Percentiles rank a stretch among this genome's conserved stretches.
Evolutionary conservation across 2,797 vertebrate genomes (phyloP).

Genomic region (Etheostoma nigrum): DNA sequence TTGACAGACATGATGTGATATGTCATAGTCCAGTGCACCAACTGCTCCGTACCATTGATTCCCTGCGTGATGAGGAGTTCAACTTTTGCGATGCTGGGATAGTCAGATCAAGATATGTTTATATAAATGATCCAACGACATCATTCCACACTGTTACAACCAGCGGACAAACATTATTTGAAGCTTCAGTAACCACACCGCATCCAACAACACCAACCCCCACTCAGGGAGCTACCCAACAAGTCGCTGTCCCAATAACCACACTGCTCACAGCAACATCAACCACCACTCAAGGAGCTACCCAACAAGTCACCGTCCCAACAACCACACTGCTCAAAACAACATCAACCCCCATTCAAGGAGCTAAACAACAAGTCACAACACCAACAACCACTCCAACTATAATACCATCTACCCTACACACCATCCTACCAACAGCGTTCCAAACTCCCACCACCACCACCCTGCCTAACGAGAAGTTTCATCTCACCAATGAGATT

Average conservation of each 20-base stretch:
- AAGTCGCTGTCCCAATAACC: not conserved
- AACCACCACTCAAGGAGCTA: not conserved
- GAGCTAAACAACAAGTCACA: not conserved
- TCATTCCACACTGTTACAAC: slow-evolving; percentile 1
- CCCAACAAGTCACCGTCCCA: not conserved
- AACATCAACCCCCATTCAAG: not conserved
- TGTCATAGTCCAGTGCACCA: slow-evolving; percentile 69
- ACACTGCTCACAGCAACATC: not conserved
- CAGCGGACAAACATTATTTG: not conserved
- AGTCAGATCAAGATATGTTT: not conserved
- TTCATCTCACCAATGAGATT: not conserved
- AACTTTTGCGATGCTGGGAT: slow-evolving; percentile 45
- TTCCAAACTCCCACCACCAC: not conserved
- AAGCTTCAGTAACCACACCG: not conserved
- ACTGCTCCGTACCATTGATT: slow-evolving; percentile 45
- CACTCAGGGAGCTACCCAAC: not conserved
- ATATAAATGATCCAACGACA: not conserved
- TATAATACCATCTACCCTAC: not conserved
- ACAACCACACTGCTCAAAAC: slow-evolving; percentile 2
- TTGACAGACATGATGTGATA: slow-evolving; percentile 52
- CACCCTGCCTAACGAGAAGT: not conserved
- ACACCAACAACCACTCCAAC: slow-evolving; percentile 4
- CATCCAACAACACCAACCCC: not conserved
- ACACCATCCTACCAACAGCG: not conserved
- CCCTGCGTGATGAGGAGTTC: slow-evolving; percentile 65